phyloP scores from a whole-genome alignment of 2,888 invertebrate species.

The Cerastis rubricosa region DNA sequence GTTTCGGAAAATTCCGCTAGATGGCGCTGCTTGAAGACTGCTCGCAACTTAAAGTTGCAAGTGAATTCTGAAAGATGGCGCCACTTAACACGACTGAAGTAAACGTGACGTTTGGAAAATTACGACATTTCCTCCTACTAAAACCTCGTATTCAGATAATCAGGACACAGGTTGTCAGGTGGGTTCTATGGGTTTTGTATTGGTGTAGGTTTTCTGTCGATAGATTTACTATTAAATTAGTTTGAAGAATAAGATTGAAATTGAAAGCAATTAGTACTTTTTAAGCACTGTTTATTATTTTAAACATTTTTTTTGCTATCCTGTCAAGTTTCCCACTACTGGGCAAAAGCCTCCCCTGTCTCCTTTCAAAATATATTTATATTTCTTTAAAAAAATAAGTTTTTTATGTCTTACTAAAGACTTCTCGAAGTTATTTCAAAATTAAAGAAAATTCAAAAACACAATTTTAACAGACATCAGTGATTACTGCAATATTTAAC shows the following conservation, averaged over 20 bases:
- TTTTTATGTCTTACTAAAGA: not conserved
- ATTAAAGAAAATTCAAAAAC: not conserved
- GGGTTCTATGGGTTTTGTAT: not conserved
- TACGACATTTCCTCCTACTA: not conserved
- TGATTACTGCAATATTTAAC: constrained; percentile 3
- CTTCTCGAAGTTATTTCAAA: not conserved
- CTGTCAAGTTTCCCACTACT: too few species aligned
- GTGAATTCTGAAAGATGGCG: constrained; percentile 80
- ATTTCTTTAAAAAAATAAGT: not conserved
- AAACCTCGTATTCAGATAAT: not conserved
- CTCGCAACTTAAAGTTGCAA: constrained; percentile 70
- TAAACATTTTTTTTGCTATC: too few species aligned
- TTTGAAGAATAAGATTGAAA: not conserved
- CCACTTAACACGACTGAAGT: constrained; percentile 57
- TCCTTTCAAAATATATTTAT: not conserved
- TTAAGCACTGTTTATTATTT: too few species aligned
- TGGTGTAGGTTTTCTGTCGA: not conserved
- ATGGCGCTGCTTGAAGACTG: constrained; percentile 77
- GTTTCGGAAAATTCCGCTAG: constrained; percentile 85
- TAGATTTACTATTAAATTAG: not conserved
- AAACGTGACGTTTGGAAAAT: not conserved
- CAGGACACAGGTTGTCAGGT: not conserved
- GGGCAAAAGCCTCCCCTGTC: too few species aligned
- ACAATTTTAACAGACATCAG: constrained; percentile 1
- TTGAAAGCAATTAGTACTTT: not conserved